A percentile compares a stretch with the other conserved stretches of the same genome.
phyloP scores from a whole-genome alignment of 2,797 vertebrate genomes.

The Anableps anableps region DNA sequence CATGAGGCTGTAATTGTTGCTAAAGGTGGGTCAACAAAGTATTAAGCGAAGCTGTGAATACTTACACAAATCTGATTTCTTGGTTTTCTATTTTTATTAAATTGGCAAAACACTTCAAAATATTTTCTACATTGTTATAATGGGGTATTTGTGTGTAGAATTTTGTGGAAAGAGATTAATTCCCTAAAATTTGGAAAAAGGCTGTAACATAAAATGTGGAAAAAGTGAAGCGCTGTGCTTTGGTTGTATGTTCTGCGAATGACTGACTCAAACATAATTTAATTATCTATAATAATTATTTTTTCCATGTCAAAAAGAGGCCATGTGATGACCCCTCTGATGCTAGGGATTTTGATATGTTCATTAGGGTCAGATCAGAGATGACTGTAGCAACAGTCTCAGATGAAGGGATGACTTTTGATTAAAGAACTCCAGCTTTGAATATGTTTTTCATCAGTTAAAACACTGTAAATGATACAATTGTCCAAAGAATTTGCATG shows the following conservation, averaged over 20 bases:
- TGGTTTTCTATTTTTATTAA: not conserved
- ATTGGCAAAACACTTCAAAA: not conserved
- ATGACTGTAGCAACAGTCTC: constrained; percentile 14
- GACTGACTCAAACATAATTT: constrained; percentile 10
- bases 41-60: not conserved
- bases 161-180: not conserved
- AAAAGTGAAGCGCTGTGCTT: not conserved
- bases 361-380: constrained; percentile 19
- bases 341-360: constrained; percentile 3
- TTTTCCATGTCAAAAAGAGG: constrained; percentile 3
- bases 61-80: not conserved
- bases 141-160: not conserved
- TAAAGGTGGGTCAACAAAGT: not conserved
- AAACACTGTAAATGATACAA: constrained; percentile 36
- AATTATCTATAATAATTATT: constrained; percentile 10
- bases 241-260: constrained; percentile 22
- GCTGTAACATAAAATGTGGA: not conserved
- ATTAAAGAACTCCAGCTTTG: constrained; percentile 14
- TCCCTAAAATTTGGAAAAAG: not conserved
- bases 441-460: constrained; percentile 11
- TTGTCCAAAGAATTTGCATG: constrained; percentile 13
- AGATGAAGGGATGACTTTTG: constrained; percentile 19
- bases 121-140: not conserved
- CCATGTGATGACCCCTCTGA: not conserved
- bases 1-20: too few species aligned